These are phyloP conservation scores for Rotaria socialis DNA, from an alignment of 2,888 invertebrate genomes.

Conservation along the genomic window DNA sequence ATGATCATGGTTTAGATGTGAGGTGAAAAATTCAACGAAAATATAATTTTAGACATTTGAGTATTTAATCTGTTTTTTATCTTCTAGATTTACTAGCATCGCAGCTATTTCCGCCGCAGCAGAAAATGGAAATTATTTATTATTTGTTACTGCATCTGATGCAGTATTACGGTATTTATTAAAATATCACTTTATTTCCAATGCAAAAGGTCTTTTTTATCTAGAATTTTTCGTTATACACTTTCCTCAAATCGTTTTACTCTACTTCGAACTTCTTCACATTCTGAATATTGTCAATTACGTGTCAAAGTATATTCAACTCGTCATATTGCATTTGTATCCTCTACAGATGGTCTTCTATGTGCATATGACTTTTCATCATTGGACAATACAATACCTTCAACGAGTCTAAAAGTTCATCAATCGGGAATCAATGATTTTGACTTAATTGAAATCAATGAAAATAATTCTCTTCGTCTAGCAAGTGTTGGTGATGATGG, in stretches of 20 bases:
- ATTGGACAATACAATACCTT: background rate
- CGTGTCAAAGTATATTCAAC: background rate
- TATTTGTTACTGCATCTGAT: background rate
- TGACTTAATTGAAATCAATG: background rate
- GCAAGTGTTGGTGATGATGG: conserved; percentile 26
- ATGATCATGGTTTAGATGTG: background rate
- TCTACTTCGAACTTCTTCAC: background rate
- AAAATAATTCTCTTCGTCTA: background rate
- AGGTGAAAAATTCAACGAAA: background rate
- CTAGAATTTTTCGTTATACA: background rate
- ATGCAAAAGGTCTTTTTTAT: background rate
- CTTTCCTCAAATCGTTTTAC: background rate
- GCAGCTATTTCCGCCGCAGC: background rate
- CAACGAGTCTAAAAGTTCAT: background rate
- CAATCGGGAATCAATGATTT: conserved; percentile 15
- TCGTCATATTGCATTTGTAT: background rate
- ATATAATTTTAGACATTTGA: background rate
- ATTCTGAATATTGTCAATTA: background rate
- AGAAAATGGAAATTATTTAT: background rate
- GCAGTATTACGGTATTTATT: background rate
- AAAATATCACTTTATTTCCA: background rate
- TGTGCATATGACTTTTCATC: background rate
- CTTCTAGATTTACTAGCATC: background rate
- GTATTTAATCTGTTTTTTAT: background rate
- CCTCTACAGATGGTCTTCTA: background rate